Evolutionary conservation across 2,888 invertebrate genomes (phyloP), one percentile per base, ranked within the genome.

Genomic region (Cephonodes hylas): DNA sequence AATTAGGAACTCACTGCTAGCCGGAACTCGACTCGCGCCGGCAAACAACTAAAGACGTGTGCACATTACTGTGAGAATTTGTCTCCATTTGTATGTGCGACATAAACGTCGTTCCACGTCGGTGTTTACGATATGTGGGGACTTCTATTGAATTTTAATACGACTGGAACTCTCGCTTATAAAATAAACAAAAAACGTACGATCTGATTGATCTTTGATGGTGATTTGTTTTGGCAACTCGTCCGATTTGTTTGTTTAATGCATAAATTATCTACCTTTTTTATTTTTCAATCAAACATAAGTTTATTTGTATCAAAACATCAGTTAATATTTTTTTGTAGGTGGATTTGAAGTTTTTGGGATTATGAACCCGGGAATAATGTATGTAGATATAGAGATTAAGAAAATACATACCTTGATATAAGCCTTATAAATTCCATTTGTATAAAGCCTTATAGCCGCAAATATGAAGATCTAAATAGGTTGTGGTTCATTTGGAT

Each of bases 1-100:
- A 72, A 74, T 76, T 76, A 75, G 67, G 64, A 73, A 72, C 72
- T 74, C 68, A 73, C 67, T 74, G 75, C 78, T 74, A 84, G 80
- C 81, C 84, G 83, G 85, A 85, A 82, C 81, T 80, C 44, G 63
- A 57, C 45, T 31, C 58, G 68, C 60, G 63, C 68, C 66, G 67
- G 58, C 59, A 65, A 68, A 64, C 64, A 61, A 64, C 61, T 72
- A 70, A 73, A 67, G 74, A 65, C 64, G 65, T 68, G 72, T 62
- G 59, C 69, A 69, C 68, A 74, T n/a, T 38, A 38, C 48, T 22
- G 60, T 45, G 27, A 56, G 56, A 64, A 42, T 59, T 31, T 45
- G 44, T 23, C 45, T 61, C 62, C 18, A 22, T 58, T 42, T 48
- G 48, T 48, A 15, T 15, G 15, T 15, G n/a, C n/a, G n/a, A n/a